Conservation (phyloP, 1,140 invertebrate species). For the Nebria ingens region DNA sequence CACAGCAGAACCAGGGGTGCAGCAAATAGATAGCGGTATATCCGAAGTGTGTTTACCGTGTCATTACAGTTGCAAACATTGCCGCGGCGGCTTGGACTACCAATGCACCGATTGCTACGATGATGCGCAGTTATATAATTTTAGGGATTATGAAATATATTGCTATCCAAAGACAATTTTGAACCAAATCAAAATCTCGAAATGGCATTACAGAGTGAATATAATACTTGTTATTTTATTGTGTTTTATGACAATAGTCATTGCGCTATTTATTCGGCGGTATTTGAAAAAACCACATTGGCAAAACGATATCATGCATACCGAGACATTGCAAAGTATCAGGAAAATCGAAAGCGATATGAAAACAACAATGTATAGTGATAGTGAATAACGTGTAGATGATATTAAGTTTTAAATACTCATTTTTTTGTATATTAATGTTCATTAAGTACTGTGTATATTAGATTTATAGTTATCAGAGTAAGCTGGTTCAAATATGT, state of each 20-base stretch:
- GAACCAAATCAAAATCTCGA: constrained; percentile 24
- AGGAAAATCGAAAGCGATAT: constrained; percentile 20
- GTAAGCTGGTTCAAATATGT: too few species aligned
- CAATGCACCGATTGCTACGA: constrained; percentile 43
- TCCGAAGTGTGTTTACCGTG: constrained; percentile 33
- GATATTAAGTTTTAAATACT: too few species aligned
- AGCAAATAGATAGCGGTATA: constrained; percentile 10
- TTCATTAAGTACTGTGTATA: too few species aligned
- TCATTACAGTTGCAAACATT: constrained; percentile 48
- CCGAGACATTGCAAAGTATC: constrained; percentile 17
- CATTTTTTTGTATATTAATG: too few species aligned
- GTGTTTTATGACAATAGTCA: constrained; percentile 10
- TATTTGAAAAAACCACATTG: constrained; percentile 8
- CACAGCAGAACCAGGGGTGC: constrained; percentile 12
- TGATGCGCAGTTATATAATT: constrained; percentile 35
- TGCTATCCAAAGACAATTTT: constrained; percentile 33
- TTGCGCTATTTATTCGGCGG: constrained; percentile 14
- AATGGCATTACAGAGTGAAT: constrained; percentile 28
- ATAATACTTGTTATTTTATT: constrained; percentile 20
- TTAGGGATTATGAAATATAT: constrained; percentile 26
- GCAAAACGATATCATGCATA: constrained; percentile 13
- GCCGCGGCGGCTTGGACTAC: constrained; percentile 43
- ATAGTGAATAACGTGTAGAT: constrained; percentile 18
- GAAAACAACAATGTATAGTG: constrained; percentile 23
- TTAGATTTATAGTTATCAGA: too few species aligned